Evolutionary conservation across 2,888 invertebrate genomes (phyloP).

Genomic region (Toxonevra muliebris): DNA sequence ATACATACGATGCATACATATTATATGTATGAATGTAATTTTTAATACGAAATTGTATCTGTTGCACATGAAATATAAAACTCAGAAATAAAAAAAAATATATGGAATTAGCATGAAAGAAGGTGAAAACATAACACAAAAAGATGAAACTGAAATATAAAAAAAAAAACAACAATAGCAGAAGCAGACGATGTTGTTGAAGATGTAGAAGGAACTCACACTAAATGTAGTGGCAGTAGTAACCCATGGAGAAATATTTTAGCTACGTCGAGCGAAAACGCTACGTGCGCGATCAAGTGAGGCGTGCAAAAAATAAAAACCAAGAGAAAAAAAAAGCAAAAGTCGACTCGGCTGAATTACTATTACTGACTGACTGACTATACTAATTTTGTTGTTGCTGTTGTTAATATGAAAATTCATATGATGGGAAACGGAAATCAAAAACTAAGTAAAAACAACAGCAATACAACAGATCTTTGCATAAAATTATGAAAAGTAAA

Average conservation of each 20-base stretch:
- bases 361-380: neutral
- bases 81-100: too few species aligned
- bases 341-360: conserved; percentile 35
- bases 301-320: conserved; percentile 48
- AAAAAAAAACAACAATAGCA: too few species aligned
- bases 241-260: too few species aligned
- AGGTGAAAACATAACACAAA: conserved; percentile 7
- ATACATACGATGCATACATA: too few species aligned
- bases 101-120: conserved; percentile 15
- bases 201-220: too few species aligned
- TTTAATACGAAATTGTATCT: too few species aligned
- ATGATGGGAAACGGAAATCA: conserved; percentile 60
- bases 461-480: conserved; percentile 16
- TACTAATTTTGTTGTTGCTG: conserved; percentile 19
- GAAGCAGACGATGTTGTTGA: too few species aligned
- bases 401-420: conserved; percentile 45
- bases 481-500: conserved; percentile 28
- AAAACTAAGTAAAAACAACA: conserved; percentile 44
- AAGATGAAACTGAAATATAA: neutral
- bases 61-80: too few species aligned
- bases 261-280: conserved; percentile 25
- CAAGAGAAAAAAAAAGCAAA: conserved; percentile 52
- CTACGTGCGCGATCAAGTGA: conserved; percentile 55
- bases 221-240: too few species aligned
- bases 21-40: too few species aligned